Percentiles rank a stretch among this genome's conserved stretches.
Conservation (phyloP, 37 sponge, comb jelly and placozoan genomes). For the Ephydatia muelleri region DNA sequence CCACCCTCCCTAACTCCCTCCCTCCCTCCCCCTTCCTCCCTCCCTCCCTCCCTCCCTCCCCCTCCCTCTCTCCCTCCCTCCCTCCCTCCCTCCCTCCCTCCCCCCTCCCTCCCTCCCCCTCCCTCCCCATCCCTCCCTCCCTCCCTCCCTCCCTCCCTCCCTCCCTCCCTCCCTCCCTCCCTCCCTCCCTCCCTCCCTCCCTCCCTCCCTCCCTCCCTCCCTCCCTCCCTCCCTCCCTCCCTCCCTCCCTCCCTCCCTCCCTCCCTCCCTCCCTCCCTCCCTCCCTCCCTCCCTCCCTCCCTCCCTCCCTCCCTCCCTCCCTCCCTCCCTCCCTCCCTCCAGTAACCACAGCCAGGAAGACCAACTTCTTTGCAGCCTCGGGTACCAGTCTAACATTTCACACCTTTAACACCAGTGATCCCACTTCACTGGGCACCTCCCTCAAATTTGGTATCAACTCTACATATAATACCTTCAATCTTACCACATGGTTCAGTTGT, state of each 20-base stretch:
- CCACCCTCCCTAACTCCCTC: no score
- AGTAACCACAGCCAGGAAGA: not conserved
- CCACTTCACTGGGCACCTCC: not conserved
- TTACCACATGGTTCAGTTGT: not conserved
- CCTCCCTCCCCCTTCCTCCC: no score
- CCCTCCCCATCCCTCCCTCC: not conserved
- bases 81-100: no score
- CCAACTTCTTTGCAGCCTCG: not conserved
- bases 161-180: not conserved
- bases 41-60: no score
- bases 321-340: not conserved
- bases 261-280: no score
- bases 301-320: not conserved
- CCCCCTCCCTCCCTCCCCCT: no score
- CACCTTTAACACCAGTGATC: not conserved
- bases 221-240: no score
- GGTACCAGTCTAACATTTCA: not conserved
- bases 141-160: not conserved
- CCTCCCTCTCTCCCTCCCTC: no score
- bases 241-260: no score
- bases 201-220: no score
- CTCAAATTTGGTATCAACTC: not conserved
- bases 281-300: not conserved
- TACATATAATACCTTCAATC: not conserved
- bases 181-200: no score